These are phyloP conservation scores for Latrodectus geometricus DNA, from an alignment of 1,140 invertebrate genomes.

Conservation along the genomic window DNA sequence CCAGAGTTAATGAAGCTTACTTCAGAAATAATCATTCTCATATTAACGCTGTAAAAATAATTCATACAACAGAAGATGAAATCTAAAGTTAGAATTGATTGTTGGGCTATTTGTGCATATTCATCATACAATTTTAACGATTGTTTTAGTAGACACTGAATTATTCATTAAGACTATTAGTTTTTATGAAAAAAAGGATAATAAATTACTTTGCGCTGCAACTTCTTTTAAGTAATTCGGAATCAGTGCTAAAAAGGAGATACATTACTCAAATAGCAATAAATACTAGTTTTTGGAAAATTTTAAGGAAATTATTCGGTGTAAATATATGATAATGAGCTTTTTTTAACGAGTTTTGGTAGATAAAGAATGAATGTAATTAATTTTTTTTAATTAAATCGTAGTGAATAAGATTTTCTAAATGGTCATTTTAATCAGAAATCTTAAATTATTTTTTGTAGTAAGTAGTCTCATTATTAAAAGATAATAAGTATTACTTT, in stretches of 20 bases:
- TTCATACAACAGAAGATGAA: slow-evolving; percentile 6
- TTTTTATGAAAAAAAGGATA: slow-evolving; percentile 6
- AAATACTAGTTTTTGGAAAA: not conserved
- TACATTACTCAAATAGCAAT: not conserved
- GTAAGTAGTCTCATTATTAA: too few relatives aligned
- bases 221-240: not conserved
- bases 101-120: slow-evolving; percentile 12
- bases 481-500: too few relatives aligned
- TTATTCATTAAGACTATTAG: slow-evolving; percentile 11
- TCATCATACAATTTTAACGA: slow-evolving; percentile 17
- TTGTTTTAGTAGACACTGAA: slow-evolving; percentile 29
- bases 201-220: slow-evolving; percentile 20
- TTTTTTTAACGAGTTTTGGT: too few relatives aligned
- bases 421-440: too few relatives aligned
- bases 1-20: slow-evolving; percentile 46
- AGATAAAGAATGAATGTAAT: too few relatives aligned
- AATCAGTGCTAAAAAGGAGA: slow-evolving; percentile 15
- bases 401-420: too few relatives aligned
- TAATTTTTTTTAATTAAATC: too few relatives aligned
- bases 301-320: too few relatives aligned
- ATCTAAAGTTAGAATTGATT: slow-evolving; percentile 37
- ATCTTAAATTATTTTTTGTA: too few relatives aligned
- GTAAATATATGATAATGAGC: too few relatives aligned
- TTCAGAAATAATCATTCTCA: slow-evolving; percentile 44
- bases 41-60: slow-evolving; percentile 39